phyloP scores from a whole-genome alignment of 2,888 invertebrate species.

The Pelosia muscerda region DNA sequence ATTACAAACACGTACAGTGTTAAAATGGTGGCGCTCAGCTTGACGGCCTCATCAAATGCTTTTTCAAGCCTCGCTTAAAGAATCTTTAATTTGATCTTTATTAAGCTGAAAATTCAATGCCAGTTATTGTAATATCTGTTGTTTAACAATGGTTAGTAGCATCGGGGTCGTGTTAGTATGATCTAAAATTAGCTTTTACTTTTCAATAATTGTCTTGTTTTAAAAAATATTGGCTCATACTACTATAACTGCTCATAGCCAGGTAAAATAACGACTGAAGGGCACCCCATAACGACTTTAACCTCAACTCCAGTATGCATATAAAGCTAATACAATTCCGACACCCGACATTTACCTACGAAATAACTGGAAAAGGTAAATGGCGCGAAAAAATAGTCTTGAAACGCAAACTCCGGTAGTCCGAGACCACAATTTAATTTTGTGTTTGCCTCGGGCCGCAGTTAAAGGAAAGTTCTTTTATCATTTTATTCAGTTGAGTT shows the following conservation, averaged over 20 bases:
- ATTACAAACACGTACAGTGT: no score
- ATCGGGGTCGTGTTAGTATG: no score
- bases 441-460: constrained; percentile 52
- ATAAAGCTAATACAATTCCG: constrained; percentile 34
- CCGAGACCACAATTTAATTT: constrained; percentile 59
- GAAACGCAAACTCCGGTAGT: constrained; percentile 35
- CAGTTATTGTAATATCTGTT: no score
- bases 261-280: neutral
- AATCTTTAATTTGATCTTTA: no score
- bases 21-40: no score
- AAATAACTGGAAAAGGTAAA: constrained; percentile 43
- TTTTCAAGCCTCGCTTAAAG: no score
- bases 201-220: no score
- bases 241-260: neutral
- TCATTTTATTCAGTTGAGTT: constrained; percentile 65
- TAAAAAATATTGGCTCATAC: neutral
- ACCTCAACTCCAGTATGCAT: constrained; percentile 25
- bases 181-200: neutral
- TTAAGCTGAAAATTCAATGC: no score
- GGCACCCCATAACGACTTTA: constrained; percentile 29
- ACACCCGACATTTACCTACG: constrained; percentile 29
- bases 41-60: no score
- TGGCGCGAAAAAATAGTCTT: constrained; percentile 40
- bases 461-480: constrained; percentile 57
- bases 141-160: no score